Conservation (phyloP, 2,113 vertebrate species). For the Percopsis transmontana region DNA sequence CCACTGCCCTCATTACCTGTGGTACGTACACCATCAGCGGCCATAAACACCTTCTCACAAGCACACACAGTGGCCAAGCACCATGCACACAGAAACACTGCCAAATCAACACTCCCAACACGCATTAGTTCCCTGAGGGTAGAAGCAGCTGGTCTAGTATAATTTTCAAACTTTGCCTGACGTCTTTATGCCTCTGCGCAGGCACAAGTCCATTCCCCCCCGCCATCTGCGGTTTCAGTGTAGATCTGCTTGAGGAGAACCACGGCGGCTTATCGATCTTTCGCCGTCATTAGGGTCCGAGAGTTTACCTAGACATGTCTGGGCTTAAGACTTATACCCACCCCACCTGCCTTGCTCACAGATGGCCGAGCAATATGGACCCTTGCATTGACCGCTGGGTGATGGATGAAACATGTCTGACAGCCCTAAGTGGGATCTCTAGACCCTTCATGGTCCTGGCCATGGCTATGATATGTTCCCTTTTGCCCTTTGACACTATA, state of each 20-base stretch:
- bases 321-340: slow-evolving; percentile 14
- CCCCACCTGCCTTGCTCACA: slow-evolving; percentile 31
- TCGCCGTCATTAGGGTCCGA: slow-evolving; percentile 44
- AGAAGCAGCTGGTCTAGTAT: slow-evolving; percentile 57
- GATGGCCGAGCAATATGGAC: slow-evolving; percentile 58
- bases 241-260: slow-evolving; percentile 44
- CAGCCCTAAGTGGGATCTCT: slow-evolving; percentile 6
- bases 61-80: slow-evolving; percentile 1
- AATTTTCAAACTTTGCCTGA: slow-evolving; percentile 45
- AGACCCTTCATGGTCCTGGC: slow-evolving; percentile 28
- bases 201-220: slow-evolving; percentile 43
- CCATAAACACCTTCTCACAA: background rate
- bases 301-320: slow-evolving; percentile 52
- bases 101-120: background rate
- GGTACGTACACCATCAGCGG: no score
- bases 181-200: slow-evolving; percentile 41
- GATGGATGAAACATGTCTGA: slow-evolving; percentile 47
- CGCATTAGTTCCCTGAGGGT: slow-evolving; percentile 19
- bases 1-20: no score
- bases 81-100: slow-evolving; percentile 3
- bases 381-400: slow-evolving; percentile 43
- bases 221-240: slow-evolving; percentile 57
- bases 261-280: slow-evolving; percentile 49
- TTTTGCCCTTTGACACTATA: background rate
- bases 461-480: slow-evolving; percentile 15